Conservation (phyloP, 2,113 vertebrate genomes). For the Salvelinus namaycush region DNA sequence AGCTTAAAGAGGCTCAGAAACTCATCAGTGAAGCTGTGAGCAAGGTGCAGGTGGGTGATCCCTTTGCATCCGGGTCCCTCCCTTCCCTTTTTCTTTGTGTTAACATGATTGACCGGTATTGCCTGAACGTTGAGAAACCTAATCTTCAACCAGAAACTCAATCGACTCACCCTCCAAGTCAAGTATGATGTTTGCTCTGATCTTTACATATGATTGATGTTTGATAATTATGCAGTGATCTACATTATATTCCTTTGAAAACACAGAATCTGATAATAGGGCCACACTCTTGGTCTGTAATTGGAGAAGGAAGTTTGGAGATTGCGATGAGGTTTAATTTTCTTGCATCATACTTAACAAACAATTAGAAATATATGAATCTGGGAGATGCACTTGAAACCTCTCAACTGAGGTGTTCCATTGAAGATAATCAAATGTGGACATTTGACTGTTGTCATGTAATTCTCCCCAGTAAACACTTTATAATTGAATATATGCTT, state of each 20-base stretch:
- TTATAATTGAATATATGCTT: slow-evolving; percentile 57
- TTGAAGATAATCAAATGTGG: not conserved
- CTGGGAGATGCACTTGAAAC: not conserved
- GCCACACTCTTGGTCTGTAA: not conserved
- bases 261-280: not conserved
- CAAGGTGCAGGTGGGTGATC: slow-evolving; percentile 80
- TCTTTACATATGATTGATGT: not conserved
- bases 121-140: not conserved
- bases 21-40: slow-evolving; percentile 72
- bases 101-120: too few relatives aligned
- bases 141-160: not conserved
- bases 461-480: slow-evolving; percentile 57
- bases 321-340: not conserved
- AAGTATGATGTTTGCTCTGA: not conserved
- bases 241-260: not conserved
- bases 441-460: slow-evolving; percentile 35
- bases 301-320: not conserved
- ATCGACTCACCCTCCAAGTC: not conserved
- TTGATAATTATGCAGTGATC: not conserved
- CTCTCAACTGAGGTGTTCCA: not conserved
- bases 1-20: slow-evolving; percentile 76
- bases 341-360: not conserved
- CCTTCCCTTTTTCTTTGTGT: not conserved
- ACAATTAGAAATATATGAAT: too few relatives aligned
- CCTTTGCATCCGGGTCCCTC: not conserved